These are phyloP conservation scores for Entelurus aequoreus DNA, from an alignment of 2,113 vertebrate genomes.

Conservation along the genomic window DNA sequence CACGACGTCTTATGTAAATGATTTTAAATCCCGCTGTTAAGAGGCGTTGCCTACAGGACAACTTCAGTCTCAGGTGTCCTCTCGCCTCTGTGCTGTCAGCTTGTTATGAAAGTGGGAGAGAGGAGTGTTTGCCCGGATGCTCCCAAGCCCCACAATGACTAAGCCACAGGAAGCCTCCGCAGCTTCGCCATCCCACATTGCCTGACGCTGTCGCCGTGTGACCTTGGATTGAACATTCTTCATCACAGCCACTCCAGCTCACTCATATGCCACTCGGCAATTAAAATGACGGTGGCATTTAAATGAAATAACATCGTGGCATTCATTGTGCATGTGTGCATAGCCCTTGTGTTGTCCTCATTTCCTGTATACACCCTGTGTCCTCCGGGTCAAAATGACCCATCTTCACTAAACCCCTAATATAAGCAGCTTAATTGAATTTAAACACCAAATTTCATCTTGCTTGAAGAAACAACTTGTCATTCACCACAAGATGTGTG, in stretches of 20 bases:
- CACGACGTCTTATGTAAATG: slow-evolving; percentile 32
- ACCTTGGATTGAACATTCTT: slow-evolving; percentile 56
- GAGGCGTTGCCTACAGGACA: slow-evolving; percentile 10
- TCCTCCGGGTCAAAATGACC: too few relatives aligned
- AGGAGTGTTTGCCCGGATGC: slow-evolving; percentile 33
- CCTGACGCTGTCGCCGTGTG: slow-evolving; percentile 44
- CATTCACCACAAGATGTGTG: too few relatives aligned
- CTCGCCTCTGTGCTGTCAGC: slow-evolving; percentile 43
- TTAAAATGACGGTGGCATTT: slow-evolving; percentile 59
- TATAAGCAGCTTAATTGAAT: too few relatives aligned
- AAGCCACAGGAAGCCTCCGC: slow-evolving; percentile 59
- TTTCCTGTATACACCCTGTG: too few relatives aligned
- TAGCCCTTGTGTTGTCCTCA: too few relatives aligned
- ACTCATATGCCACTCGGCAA: slow-evolving; percentile 44
- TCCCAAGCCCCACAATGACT: slow-evolving; percentile 48
- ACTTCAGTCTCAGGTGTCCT: slow-evolving; percentile 20
- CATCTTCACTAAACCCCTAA: too few relatives aligned
- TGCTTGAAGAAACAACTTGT: too few relatives aligned
- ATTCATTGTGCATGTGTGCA: too few relatives aligned
- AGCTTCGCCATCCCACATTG: slow-evolving; percentile 47
- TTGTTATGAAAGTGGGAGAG: slow-evolving; percentile 31
- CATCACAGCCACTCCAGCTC: slow-evolving; percentile 44
- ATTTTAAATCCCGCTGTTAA: slow-evolving; percentile 25
- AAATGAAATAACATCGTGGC: slow-evolving; percentile 6
- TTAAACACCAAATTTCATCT: too few relatives aligned